phyloP scores from a whole-genome alignment of 1,140 invertebrate genomes.

The Triops cancriformis region DNA sequence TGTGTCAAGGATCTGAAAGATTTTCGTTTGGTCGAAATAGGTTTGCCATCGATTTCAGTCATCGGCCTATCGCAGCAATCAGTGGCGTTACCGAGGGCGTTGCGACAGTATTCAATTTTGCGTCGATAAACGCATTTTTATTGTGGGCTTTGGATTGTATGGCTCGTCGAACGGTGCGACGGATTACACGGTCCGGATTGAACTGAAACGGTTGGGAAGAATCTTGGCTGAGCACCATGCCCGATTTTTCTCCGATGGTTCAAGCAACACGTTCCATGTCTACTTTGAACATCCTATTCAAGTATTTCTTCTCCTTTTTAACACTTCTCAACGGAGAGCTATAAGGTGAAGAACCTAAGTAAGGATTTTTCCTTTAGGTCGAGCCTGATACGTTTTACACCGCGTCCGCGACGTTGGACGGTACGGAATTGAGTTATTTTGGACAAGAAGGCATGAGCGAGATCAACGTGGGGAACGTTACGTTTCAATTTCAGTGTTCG shows the following conservation, averaged over 20 bases:
- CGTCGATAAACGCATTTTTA: conserved; percentile 83
- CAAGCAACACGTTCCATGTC: conserved; percentile 85
- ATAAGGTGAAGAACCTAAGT: too few relatives aligned
- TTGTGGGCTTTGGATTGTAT: conserved; percentile 84
- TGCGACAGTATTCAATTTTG: conserved; percentile 90
- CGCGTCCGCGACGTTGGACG: conserved; percentile 78
- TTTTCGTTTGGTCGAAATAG: conserved; percentile 41
- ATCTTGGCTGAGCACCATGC: conserved; percentile 80
- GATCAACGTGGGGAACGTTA: conserved; percentile 76
- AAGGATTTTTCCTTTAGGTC: conserved; percentile 47
- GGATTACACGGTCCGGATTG: conserved; percentile 83
- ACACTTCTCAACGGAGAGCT: too few relatives aligned
- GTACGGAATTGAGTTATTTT: conserved; percentile 84
- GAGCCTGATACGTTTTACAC: conserved; percentile 86
- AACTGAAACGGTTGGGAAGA: conserved; percentile 73
- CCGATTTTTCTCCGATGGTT: conserved; percentile 87
- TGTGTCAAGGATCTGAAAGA: neutral
- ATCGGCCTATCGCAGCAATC: conserved; percentile 89
- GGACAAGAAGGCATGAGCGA: conserved; percentile 91
- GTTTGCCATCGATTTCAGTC: conserved; percentile 91
- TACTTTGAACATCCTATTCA: conserved; percentile 85
- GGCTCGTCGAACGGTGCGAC: conserved; percentile 84
- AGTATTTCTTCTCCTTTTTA: conserved; percentile 26
- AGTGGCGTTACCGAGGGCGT: conserved; percentile 84
- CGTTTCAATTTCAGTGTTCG: conserved; percentile 88